Conservation (phyloP, 2,888 invertebrate species). For the Spilosoma lubricipeda region DNA sequence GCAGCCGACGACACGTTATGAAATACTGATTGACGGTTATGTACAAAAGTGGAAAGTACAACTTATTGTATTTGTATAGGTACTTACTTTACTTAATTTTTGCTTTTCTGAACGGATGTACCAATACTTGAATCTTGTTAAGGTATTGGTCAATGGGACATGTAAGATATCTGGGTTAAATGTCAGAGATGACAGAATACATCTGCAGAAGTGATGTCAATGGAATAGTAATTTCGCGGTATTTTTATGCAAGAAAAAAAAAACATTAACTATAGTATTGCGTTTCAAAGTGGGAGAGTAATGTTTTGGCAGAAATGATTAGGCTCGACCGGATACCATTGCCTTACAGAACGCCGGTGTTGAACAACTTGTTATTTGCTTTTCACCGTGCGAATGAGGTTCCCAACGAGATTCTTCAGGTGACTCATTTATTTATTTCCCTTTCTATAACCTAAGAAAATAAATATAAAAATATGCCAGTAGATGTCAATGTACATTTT, state of each 20-base stretch:
- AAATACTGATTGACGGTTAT: slow-evolving; percentile 53
- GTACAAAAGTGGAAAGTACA: slow-evolving; percentile 26
- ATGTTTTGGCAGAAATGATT: not conserved
- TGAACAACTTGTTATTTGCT: not conserved
- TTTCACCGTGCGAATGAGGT: no score
- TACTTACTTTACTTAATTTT: slow-evolving; percentile 9
- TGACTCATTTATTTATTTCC: no score
- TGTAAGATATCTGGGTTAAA: slow-evolving; percentile 10
- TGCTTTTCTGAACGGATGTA: slow-evolving; percentile 5
- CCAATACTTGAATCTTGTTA: slow-evolving; percentile 1
- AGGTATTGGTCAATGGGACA: slow-evolving; percentile 3
- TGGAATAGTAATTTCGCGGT: not conserved
- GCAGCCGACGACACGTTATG: slow-evolving; percentile 49
- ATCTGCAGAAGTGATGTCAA: not conserved
- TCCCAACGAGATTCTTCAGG: no score
- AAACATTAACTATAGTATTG: not conserved
- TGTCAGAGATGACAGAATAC: not conserved
- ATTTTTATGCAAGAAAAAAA: not conserved
- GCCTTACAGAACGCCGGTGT: not conserved
- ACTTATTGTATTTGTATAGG: slow-evolving; percentile 22
- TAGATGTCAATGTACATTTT: no score
- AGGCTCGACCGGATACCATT: not conserved
- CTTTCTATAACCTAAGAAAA: no score
- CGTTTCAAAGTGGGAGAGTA: not conserved
- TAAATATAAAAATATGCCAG: no score